Base-by-base conservation (phyloP, 2,888 invertebrate species). In the Caenorhabditis panamensis region DNA sequence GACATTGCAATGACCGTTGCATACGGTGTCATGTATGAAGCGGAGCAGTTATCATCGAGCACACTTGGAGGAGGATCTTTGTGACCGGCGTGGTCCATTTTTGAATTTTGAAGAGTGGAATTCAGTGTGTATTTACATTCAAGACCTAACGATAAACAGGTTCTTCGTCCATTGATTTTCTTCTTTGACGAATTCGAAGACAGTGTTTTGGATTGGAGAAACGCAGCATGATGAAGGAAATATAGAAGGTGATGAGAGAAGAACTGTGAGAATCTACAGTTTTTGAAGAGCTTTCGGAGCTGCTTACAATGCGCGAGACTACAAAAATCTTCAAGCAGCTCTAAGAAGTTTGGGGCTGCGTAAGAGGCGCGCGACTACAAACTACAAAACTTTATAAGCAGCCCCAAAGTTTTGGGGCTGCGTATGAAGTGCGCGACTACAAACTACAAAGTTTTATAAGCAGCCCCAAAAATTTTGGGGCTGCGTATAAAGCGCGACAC, bases 11-110 rank as follows among this genome's bases (percentile, higher is more conserved):
- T 56, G 5, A 89, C 86, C 2, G 89, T 88, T 0, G 88, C 86
- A 86, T 89, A 89, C 6, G 89, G 89, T 8, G 89, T 89, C 86
- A 89, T 86, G 67, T 88, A 88, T 44, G 84, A 83, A 1, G 82
- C 86, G 8, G 83, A 79, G 58, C 85, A 86, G 16, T 82, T 69
- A 54, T 82, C 82, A 31, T 77, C 56, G 31, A 79, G 59, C 13
- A 75, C 58, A 71, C 64, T 78, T 31, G 61, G 58, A 24, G 61
- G 56, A 1, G 56, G 47, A 24, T 58, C 58, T 18, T 11, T 31
- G 37, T 56, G 56, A 4, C 5, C 37, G 18, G 63, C 11, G 36
- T 54, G 71, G 18, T 54, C 49, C 37, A 36, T 71, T 62, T 31
- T 26, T 11, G 5, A 16, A 24, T 41, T 16, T 49, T n/a, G 31